A percentile compares a stretch with the other conserved stretches of the same genome.
Conservation (phyloP, 1,140 invertebrate species). For the Euborellia annulipes region DNA sequence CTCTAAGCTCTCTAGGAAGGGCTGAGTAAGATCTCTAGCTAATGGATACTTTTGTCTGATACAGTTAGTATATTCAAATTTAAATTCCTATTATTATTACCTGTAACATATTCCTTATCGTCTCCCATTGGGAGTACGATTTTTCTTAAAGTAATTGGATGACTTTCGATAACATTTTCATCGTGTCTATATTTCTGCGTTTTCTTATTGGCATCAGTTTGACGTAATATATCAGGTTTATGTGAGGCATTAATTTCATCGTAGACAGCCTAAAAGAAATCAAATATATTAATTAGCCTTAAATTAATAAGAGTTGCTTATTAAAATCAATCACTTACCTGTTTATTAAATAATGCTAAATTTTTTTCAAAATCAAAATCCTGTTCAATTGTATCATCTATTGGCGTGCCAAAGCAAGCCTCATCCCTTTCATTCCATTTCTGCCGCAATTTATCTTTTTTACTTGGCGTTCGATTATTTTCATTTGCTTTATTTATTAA, state of each 20-base stretch:
- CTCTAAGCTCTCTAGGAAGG: too few species aligned
- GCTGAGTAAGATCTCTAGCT: too few species aligned
- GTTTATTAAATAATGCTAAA: conserved; percentile 77
- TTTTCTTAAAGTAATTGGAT: conserved; percentile 46
- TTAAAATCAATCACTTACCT: conserved; percentile 22
- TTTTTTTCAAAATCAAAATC: conserved; percentile 93
- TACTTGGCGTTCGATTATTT: conserved; percentile 26
- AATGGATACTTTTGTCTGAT: too few species aligned
- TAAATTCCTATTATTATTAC: too few species aligned
- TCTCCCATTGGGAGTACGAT: conserved; percentile 49
- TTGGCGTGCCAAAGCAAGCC: conserved; percentile 41
- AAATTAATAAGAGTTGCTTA: conserved; percentile 6
- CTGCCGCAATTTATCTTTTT: conserved; percentile 28
- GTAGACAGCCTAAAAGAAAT: conserved; percentile 43
- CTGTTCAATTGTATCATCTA: conserved; percentile 40
- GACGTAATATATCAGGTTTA: conserved; percentile 48
- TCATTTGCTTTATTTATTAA: conserved; percentile 19
- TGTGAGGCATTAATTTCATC: conserved; percentile 51
- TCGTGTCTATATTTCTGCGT: conserved; percentile 52
- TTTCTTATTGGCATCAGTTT: conserved; percentile 21
- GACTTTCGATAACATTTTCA: conserved; percentile 62
- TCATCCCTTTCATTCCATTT: conserved; percentile 33
- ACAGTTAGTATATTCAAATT: too few species aligned
- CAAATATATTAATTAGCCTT: conserved; percentile 7
- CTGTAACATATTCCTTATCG: conserved; percentile 55